Percentiles rank a stretch among this genome's conserved stretches.
Conservation (phyloP, 1,140 invertebrate species). For the Drosophila punjabiensis region DNA sequence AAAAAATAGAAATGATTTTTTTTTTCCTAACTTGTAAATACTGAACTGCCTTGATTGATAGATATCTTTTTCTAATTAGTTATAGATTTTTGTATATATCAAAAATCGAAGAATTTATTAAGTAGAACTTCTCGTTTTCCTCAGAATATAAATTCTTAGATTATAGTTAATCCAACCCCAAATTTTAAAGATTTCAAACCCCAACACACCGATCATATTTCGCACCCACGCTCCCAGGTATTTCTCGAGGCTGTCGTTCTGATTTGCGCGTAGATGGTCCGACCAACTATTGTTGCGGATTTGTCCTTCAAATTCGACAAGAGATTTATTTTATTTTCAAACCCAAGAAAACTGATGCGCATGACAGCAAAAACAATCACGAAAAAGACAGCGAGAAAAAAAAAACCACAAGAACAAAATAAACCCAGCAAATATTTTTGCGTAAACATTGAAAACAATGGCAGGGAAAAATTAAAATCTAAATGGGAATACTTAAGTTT, state of each 20-base stretch:
- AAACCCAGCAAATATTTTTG: slow-evolving; percentile 64
- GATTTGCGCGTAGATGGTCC: slow-evolving; percentile 47
- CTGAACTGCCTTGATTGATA: too few species aligned
- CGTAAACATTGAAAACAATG: slow-evolving; percentile 75
- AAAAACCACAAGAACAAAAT: slow-evolving; percentile 24
- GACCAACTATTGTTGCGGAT: slow-evolving; percentile 63
- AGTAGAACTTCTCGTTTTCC: neutral
- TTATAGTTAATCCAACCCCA: neutral
- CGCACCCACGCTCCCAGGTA: slow-evolving; percentile 61
- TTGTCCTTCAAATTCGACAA: slow-evolving; percentile 69
- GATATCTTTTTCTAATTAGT: neutral
- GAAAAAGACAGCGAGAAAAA: slow-evolving; percentile 25
- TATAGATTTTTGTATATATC: too few species aligned
- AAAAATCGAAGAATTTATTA: neutral
- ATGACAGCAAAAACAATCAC: slow-evolving; percentile 67
- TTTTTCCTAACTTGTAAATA: too few species aligned
- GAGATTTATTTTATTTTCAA: slow-evolving; percentile 60
- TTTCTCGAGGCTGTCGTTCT: slow-evolving; percentile 31
- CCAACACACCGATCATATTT: slow-evolving; percentile 54
- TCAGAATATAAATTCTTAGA: neutral
- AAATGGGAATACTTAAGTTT: slow-evolving; percentile 78
- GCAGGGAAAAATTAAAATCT: slow-evolving; percentile 70
- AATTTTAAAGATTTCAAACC: neutral
- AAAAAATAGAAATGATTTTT: neutral
- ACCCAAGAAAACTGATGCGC: slow-evolving; percentile 56